Evolutionary conservation across 1,140 invertebrate genomes (phyloP), one percentile per base, ranked within the genome.

Genomic region (Ips typographus): DNA sequence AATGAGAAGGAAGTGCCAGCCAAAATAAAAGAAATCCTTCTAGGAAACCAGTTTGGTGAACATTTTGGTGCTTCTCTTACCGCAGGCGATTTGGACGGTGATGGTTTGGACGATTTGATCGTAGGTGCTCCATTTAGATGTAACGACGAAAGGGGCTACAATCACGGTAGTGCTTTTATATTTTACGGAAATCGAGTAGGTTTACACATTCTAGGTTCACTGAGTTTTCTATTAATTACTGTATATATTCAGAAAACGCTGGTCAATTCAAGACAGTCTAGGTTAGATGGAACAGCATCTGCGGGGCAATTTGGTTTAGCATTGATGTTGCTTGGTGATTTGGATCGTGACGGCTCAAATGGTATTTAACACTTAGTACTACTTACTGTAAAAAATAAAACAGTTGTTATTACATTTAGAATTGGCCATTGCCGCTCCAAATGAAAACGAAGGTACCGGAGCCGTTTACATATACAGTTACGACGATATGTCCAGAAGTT

Each of bases 111-210:
- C 78, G 86, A 92, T 75, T 74, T 91, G 43, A 77, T 91, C 49
- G 85, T 91, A 55, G 89, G 90, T 41, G 87, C 89, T 6, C 90
- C 90, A 4, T 82, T 84, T 52, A 85, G 86, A 58, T 68, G 57
- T 77, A 75, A 69, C 2, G 74, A 64, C 58, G 67, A 77, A 4
- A 4, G 22, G 6, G 68, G 68, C 42, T 80, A 79, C 37, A 86
- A 90, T 59, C 83, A 87, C 74, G 89, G 89, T 53, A 78, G 80
- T 58, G 83, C 90, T 47, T 87, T 86, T 76, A 76, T 89, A 1
- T 90, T 82, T 75, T 74, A 82, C 22, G 77, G 83, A 5, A 79
- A 70, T 37, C 60, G 65, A 39, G 62, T 61, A 85, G 5, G 57
- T 40, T 3, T 56, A 22, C 37, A 44, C 5, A 1, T 60, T 65